Evolutionary conservation across 2,113 vertebrate species (phyloP).

Genomic region (Hemibagrus wyckioides): DNA sequence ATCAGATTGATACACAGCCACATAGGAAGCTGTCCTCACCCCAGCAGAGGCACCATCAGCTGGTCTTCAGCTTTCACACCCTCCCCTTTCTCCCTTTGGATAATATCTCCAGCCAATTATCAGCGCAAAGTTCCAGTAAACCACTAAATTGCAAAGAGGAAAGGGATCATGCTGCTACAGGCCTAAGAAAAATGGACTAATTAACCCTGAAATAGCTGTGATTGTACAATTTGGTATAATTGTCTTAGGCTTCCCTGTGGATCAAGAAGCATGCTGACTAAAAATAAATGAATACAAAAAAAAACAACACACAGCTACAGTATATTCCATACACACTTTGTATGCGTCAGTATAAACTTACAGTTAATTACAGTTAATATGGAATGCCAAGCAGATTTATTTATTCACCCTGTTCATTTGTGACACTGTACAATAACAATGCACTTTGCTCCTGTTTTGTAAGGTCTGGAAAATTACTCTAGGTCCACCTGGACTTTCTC

Average conservation of each 20-base stretch:
- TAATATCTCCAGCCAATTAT: constrained; percentile 3
- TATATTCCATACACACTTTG: not conserved
- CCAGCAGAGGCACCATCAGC: not conserved
- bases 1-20: not conserved
- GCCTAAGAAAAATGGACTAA: constrained; percentile 38
- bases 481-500: constrained; percentile 41
- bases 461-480: constrained; percentile 24
- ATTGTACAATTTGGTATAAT: constrained; percentile 48
- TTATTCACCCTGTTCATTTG: not conserved
- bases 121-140: not conserved
- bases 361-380: too few species aligned
- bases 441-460: not conserved
- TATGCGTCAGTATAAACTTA: too few species aligned
- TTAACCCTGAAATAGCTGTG: constrained; percentile 29
- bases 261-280: not conserved
- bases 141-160: not conserved
- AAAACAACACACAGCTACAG: not conserved
- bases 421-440: not conserved
- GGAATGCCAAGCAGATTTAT: not conserved
- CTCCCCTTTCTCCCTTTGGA: not conserved
- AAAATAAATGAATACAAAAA: too few species aligned
- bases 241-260: constrained; percentile 36
- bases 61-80: not conserved
- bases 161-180: not conserved
- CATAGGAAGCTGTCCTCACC: not conserved